phyloP scores from a whole-genome alignment of 2,113 vertebrate genomes.

The Hirundichthys speculiger region DNA sequence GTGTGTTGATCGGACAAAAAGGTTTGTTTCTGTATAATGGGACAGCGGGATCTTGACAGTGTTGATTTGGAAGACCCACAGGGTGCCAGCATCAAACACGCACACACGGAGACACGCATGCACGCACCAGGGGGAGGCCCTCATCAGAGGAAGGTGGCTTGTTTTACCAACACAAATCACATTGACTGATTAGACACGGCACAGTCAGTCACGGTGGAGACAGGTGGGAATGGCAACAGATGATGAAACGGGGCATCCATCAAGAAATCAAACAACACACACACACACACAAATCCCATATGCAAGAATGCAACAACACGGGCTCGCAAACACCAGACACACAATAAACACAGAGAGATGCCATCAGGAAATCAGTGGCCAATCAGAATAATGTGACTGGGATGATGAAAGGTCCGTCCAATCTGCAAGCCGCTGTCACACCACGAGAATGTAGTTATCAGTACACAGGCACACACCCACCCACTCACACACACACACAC shows the following conservation, averaged over 20 bases:
- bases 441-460: slow-evolving; percentile 50
- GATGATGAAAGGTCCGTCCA: slow-evolving; percentile 79
- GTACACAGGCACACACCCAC: slow-evolving; percentile 7
- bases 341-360: slow-evolving; percentile 53
- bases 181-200: slow-evolving; percentile 83
- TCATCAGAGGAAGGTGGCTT: slow-evolving; percentile 70
- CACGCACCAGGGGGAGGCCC: slow-evolving; percentile 56
- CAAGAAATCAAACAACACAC: slow-evolving; percentile 56
- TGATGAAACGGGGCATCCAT: slow-evolving; percentile 67
- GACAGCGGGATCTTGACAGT: slow-evolving; percentile 73
- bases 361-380: slow-evolving; percentile 81
- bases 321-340: slow-evolving; percentile 50
- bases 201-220: slow-evolving; percentile 63
- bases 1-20: slow-evolving; percentile 40
- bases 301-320: slow-evolving; percentile 70
- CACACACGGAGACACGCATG: slow-evolving; percentile 8
- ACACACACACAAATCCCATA: slow-evolving; percentile 58
- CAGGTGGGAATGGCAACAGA: slow-evolving; percentile 65
- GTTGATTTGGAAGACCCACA: slow-evolving; percentile 69
- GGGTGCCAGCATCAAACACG: slow-evolving; percentile 58
- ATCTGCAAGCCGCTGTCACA: slow-evolving; percentile 61
- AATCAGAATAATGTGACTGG: slow-evolving; percentile 85
- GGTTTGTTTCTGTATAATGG: slow-evolving; percentile 64
- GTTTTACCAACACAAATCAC: slow-evolving; percentile 83
- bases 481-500: slow-evolving; percentile 24